Evolutionary conservation across 2,113 vertebrate genomes (phyloP), one percentile per base, ranked within the genome.

Genomic region (Chaetodon auriga): DNA sequence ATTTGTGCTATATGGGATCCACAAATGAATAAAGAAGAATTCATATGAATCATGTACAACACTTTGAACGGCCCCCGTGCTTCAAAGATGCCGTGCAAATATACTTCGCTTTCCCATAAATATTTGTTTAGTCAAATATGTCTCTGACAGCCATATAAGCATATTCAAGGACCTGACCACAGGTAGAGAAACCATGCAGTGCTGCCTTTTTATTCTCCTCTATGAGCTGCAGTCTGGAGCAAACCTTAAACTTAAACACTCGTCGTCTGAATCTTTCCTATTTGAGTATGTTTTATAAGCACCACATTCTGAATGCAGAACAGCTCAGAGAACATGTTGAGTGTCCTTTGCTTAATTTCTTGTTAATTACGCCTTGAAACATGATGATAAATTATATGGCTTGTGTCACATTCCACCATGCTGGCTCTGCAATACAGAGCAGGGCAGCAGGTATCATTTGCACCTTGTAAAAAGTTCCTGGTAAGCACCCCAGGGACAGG

Each of bases 381-480:
- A 83, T 48, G 11, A 83, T 80, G 74, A 77, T 74, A 80, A 76
- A 80, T n/a, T 75, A 88, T 70, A 60, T 1, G 13, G 46, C 82
- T 71, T 64, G 77, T 81, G 87, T 89, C 83, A 68, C 89, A 30
- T 25, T 68, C 55, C 38, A 5, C 57, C 69, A 4, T 45, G 76
- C 84, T 75, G 84, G 55, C 81, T 69, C 45, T 73, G 82, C 81
- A 70, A 66, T 84, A 72, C 0, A 71, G 16, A 80, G 75, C 83
- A 1, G 36, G 43, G 65, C 65, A 57, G 80, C 87, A 84, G 58
- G 68, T 87, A 84, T 87, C 79, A 55, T 80, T 72, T 82, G 85
- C 73, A 83, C 73, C 85, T 91, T 83, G 66, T 80, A 82, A 91
- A 84, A 91, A 84, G 80, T 88, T 92, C 69, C 82, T 49, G 69